Conservation (phyloP, 2,888 invertebrate species). For the Hedya salicella region DNA sequence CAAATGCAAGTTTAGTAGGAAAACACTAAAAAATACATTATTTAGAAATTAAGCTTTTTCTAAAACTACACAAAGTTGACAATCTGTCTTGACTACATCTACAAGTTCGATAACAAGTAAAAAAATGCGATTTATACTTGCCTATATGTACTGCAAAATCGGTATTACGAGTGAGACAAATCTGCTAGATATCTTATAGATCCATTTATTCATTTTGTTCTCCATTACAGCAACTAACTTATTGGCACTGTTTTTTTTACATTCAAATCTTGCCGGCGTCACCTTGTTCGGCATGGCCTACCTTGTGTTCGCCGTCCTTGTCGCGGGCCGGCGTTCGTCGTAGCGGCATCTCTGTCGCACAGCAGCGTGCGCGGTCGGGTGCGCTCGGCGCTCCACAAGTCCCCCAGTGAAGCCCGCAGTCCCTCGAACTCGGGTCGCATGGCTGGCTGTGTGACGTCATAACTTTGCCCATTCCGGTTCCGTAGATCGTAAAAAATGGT, state of each 20-base stretch:
- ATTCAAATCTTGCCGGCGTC: constrained; percentile 49
- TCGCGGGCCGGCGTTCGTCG: constrained; percentile 40
- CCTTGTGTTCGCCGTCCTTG: constrained; percentile 50
- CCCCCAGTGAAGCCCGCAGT: constrained; percentile 31
- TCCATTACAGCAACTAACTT: neutral
- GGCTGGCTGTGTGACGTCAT: constrained; percentile 60
- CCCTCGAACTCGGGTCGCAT: constrained; percentile 48
- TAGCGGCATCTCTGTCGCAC: constrained; percentile 35
- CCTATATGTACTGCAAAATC: no score
- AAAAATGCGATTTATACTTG: no score
- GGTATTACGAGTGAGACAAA: no score
- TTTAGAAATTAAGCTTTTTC: no score
- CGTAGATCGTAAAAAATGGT: constrained; percentile 72
- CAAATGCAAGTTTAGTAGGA: no score
- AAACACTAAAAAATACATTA: no score
- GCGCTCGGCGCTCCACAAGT: constrained; percentile 42
- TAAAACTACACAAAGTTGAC: no score
- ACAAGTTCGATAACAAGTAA: no score
- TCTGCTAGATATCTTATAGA: no score
- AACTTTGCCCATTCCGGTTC: constrained; percentile 67
- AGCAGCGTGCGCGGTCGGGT: constrained; percentile 39
- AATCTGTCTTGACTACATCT: no score
- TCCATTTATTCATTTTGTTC: no score
- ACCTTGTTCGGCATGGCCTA: constrained; percentile 47
- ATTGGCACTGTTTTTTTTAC: constrained; percentile 1